phyloP scores from a whole-genome alignment of 2,888 invertebrate genomes.

The Hylaea fasciaria region DNA sequence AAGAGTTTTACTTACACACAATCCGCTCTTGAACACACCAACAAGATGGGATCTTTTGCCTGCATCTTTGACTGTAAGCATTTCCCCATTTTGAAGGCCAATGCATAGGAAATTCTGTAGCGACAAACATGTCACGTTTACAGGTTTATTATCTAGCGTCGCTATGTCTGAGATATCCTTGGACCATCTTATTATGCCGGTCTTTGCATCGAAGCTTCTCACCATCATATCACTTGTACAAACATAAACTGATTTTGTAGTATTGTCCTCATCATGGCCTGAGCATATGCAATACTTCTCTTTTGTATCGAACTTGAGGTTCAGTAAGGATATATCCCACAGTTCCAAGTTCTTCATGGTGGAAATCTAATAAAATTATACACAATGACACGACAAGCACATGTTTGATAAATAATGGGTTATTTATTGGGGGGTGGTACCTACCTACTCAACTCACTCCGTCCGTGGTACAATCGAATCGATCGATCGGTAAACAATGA shows the following conservation, averaged over 20 bases:
- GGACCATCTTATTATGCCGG: conserved; percentile 64
- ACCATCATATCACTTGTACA: conserved; percentile 72
- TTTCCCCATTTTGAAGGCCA: conserved; percentile 72
- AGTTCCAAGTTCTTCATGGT: conserved; percentile 73
- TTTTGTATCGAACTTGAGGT: conserved; percentile 50
- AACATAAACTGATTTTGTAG: conserved; percentile 63
- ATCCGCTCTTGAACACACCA: conserved; percentile 68
- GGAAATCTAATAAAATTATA: conserved; percentile 11
- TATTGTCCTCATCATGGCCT: conserved; percentile 65
- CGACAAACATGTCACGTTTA: conserved; percentile 70
- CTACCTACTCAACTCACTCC: too few relatives aligned
- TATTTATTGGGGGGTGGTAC: too few relatives aligned
- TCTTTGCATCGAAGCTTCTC: conserved; percentile 56
- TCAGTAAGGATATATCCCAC: conserved; percentile 64
- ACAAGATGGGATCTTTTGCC: conserved; percentile 61
- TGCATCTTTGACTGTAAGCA: conserved; percentile 63
- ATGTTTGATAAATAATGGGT: too few relatives aligned
- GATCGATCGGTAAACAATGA: too few relatives aligned
- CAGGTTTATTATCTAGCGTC: conserved; percentile 74
- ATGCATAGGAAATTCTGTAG: conserved; percentile 67
- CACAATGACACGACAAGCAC: neutral
- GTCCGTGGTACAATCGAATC: too few relatives aligned
- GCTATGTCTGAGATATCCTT: conserved; percentile 62
- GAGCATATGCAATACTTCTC: conserved; percentile 61
- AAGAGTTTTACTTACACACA: conserved; percentile 63